These are phyloP conservation scores for Brachypalpus laphriformis DNA, from an alignment of 2,888 invertebrate genomes.

Conservation along the genomic window DNA sequence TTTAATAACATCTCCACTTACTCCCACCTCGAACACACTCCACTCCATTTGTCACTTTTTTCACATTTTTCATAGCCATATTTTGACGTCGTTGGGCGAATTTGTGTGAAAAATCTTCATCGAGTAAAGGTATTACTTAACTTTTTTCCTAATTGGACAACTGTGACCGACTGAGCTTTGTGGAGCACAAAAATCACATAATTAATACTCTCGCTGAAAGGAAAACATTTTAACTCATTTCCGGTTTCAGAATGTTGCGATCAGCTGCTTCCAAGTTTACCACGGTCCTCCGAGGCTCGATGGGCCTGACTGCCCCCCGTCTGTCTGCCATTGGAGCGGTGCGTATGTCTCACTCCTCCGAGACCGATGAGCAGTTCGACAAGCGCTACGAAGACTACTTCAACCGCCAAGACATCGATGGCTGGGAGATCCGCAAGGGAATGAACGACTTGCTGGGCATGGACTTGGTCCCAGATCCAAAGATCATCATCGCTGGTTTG, in stretches of 20 bases:
- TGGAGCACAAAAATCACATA: not conserved
- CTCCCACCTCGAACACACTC: conserved; percentile 24
- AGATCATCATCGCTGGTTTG: conserved; percentile 92
- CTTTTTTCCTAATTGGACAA: conserved; percentile 75
- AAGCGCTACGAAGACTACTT: conserved; percentile 92
- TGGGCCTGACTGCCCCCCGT: conserved; percentile 78
- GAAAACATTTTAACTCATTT: not conserved
- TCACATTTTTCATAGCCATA: conserved; percentile 38
- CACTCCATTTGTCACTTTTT: conserved; percentile 33
- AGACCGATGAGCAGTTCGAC: conserved; percentile 94
- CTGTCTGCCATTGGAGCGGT: conserved; percentile 78
- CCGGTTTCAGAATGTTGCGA: conserved; percentile 83
- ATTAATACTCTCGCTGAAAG: not conserved
- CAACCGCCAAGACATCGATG: conserved; percentile 93
- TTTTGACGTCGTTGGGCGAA: conserved; percentile 29
- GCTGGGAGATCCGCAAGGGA: conserved; percentile 96
- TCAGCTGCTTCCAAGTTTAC: conserved; percentile 83
- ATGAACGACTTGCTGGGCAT: conserved; percentile 94
- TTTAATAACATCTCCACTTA: not conserved
- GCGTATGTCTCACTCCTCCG: conserved; percentile 84
- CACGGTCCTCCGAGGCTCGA: conserved; percentile 80
- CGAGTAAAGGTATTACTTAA: conserved; percentile 78
- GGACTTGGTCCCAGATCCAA: conserved; percentile 97
- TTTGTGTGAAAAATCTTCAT: conserved; percentile 50
- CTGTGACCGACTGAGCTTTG: not conserved